Percentiles rank a stretch among this genome's conserved stretches.
These are phyloP conservation scores for Stichodactyla helianthus DNA, from an alignment of 64 coral and sea anemone species.

Conservation along the genomic window DNA sequence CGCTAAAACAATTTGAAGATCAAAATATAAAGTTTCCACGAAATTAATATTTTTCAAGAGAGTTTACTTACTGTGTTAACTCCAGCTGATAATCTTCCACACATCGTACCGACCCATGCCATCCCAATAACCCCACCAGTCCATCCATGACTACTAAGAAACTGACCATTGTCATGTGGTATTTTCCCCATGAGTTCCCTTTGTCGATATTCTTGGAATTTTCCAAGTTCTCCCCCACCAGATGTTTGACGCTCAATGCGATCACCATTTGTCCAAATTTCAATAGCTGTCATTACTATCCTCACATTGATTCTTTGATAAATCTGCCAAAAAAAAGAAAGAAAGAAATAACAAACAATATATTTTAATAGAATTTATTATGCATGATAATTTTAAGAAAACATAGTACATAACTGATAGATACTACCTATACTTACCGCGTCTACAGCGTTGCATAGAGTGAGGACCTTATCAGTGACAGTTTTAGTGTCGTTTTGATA, in stretches of 20 bases:
- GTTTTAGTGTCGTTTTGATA: conserved; percentile 48
- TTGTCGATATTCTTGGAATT: conserved; percentile 51
- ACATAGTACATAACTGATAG: no score
- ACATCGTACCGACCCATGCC: conserved; percentile 55
- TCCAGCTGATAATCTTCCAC: conserved; percentile 36
- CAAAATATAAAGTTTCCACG: no score
- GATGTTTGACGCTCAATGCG: conserved; percentile 24
- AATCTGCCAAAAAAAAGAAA: conserved; percentile 20
- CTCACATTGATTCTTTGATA: conserved; percentile 77
- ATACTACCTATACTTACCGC: conserved; percentile 6
- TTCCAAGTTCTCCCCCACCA: conserved; percentile 36
- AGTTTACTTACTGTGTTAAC: conserved; percentile 56
- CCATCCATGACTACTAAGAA: conserved; percentile 61
- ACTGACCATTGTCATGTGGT: conserved; percentile 72
- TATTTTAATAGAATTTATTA: no score
- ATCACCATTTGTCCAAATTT: conserved; percentile 84
- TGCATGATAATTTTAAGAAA: no score
- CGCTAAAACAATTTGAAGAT: no score
- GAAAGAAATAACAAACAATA: background rate
- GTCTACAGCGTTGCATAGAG: conserved; percentile 52
- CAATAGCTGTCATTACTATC: conserved; percentile 42
- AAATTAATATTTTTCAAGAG: no score
- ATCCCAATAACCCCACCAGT: conserved; percentile 32
- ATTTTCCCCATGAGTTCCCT: conserved; percentile 30
- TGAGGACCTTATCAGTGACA: conserved; percentile 35